Evolutionary conservation across 1,140 invertebrate genomes (phyloP).

Genomic region (Panulirus ornatus): DNA sequence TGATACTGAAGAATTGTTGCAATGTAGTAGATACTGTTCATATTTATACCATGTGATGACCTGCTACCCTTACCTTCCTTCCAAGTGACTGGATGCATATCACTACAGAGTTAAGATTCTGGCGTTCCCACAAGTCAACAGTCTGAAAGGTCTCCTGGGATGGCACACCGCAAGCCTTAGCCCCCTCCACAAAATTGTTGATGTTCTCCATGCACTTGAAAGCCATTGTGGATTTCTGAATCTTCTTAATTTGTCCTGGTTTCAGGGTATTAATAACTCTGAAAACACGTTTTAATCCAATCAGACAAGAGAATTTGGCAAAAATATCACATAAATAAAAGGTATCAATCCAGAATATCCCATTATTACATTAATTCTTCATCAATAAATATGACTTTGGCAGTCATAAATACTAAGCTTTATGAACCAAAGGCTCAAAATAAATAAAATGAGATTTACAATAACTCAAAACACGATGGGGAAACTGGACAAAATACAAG

Average conservation of each 20-base stretch:
- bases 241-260: constrained; percentile 89
- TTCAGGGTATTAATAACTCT: constrained; percentile 90
- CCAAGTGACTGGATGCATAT: constrained; percentile 96
- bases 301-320: neutral
- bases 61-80: constrained; percentile 87
- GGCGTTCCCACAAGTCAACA: constrained; percentile 96
- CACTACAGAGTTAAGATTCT: constrained; percentile 96
- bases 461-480: too few relatives aligned
- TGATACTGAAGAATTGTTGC: too few relatives aligned
- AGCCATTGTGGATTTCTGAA: constrained; percentile 92
- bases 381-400: too few relatives aligned
- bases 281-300: constrained; percentile 77
- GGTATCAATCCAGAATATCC: neutral
- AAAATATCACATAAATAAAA: constrained; percentile 11
- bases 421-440: too few relatives aligned
- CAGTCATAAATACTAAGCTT: too few relatives aligned
- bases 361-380: neutral
- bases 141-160: constrained; percentile 98
- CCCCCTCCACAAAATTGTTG: constrained; percentile 93
- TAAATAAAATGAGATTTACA: too few relatives aligned
- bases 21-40: too few relatives aligned
- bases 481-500: too few relatives aligned
- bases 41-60: too few relatives aligned
- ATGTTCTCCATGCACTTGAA: constrained; percentile 99
- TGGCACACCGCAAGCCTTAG: constrained; percentile 92